phyloP scores from a whole-genome alignment of 2,888 invertebrate genomes.

The Crioceris asparagi region DNA sequence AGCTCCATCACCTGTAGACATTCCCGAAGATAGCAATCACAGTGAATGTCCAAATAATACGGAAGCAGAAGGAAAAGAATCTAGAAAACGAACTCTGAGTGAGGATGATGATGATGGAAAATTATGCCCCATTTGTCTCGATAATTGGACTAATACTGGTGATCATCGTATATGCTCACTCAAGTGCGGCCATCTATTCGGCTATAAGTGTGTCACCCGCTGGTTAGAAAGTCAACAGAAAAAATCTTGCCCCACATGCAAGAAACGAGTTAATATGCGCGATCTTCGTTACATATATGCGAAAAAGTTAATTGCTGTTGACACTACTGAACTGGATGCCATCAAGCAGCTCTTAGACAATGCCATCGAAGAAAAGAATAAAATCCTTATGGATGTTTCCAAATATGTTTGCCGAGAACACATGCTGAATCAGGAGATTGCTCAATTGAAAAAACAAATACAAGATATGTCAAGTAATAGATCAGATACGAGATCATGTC shows the following conservation, averaged over 20 bases:
- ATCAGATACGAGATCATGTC: constrained; percentile 3
- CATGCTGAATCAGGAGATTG: constrained; percentile 35
- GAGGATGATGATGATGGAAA: constrained; percentile 51
- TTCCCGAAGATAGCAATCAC: constrained; percentile 19
- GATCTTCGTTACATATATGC: constrained; percentile 63
- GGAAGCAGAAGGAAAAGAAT: constrained; percentile 4
- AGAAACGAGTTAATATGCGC: constrained; percentile 41
- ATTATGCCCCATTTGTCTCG: constrained; percentile 80
- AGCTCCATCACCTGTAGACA: constrained; percentile 11
- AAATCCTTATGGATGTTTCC: constrained; percentile 52
- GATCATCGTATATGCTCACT: constrained; percentile 77
- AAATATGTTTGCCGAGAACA: constrained; percentile 37
- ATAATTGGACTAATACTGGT: constrained; percentile 78
- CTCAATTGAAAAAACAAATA: constrained; percentile 20
- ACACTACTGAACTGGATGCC: constrained; percentile 64
- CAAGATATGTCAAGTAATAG: constrained; percentile 15
- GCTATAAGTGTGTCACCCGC: constrained; percentile 62
- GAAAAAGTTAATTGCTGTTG: constrained; percentile 60
- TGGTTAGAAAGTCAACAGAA: constrained; percentile 55
- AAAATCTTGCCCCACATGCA: constrained; percentile 82
- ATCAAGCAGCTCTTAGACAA: constrained; percentile 51
- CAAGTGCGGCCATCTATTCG: constrained; percentile 89
- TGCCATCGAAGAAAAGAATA: constrained; percentile 46
- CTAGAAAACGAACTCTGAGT: constrained; percentile 17
- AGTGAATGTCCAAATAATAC: constrained; percentile 9